Evolutionary conservation across 2,797 vertebrate genomes (phyloP).

Genomic region (Eulemur albifrons): DNA sequence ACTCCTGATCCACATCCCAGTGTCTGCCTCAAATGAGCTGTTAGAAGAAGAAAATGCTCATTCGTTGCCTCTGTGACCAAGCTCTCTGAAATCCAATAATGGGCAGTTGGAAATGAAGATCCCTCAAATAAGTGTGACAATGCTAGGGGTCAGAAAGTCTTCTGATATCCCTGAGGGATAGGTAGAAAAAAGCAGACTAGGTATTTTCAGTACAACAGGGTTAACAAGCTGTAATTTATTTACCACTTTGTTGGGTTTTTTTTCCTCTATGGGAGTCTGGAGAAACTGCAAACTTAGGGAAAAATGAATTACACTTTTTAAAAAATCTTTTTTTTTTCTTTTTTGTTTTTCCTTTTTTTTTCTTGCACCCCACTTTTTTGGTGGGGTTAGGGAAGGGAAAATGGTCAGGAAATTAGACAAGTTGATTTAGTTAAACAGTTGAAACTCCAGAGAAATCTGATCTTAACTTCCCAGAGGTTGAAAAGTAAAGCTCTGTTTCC

Average conservation of each 20-base stretch:
- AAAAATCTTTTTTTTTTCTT: neutral
- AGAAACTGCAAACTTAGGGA: neutral
- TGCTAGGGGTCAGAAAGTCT: neutral
- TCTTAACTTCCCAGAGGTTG: conserved; percentile 29
- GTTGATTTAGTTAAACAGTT: neutral
- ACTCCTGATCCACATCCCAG: neutral
- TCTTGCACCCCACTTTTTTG: neutral
- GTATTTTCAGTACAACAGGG: neutral
- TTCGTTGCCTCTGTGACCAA: conserved; percentile 1
- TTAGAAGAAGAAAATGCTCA: conserved; percentile 36
- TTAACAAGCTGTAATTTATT: neutral
- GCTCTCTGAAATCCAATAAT: neutral
- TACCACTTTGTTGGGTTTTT: neutral
- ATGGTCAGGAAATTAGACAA: conserved; percentile 6
- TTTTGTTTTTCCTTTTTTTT: neutral
- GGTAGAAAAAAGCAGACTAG: neutral
- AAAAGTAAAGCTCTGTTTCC: conserved; percentile 50
- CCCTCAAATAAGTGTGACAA: neutral
- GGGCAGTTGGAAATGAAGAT: neutral
- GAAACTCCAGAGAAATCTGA: conserved; percentile 32
- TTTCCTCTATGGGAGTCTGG: neutral
- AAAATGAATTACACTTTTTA: neutral
- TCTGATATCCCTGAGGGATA: neutral
- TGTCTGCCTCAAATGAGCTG: neutral
- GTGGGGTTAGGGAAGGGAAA: neutral